phyloP scores from a whole-genome alignment of 2,113 vertebrate species.

The Oncorhynchus tshawytscha region DNA sequence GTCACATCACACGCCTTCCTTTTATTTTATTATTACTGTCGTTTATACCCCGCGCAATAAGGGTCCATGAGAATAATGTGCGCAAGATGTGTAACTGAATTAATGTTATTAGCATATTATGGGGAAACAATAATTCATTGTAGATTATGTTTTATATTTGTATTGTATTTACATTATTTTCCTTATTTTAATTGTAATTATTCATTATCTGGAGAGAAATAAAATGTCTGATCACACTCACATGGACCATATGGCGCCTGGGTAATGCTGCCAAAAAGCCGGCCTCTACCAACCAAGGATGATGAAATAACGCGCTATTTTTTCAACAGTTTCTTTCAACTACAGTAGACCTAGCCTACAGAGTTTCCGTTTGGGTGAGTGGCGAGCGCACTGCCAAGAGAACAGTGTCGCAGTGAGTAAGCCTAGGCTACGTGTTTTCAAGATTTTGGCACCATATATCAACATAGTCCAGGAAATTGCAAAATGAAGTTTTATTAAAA shows the following conservation, averaged over 20 bases:
- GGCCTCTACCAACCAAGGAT: conserved; percentile 2
- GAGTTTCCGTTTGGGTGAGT: too few relatives aligned
- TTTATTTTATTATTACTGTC: background rate
- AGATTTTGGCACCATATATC: too few relatives aligned
- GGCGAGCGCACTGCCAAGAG: too few relatives aligned
- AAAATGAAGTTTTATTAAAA: too few relatives aligned
- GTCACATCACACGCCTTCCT: too few relatives aligned
- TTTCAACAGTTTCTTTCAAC: conserved; percentile 23
- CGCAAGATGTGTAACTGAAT: too few relatives aligned
- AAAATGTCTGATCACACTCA: too few relatives aligned
- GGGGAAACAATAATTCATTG: too few relatives aligned
- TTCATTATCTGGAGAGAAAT: background rate
- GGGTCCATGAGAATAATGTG: background rate
- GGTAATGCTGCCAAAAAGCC: background rate
- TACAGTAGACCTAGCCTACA: background rate
- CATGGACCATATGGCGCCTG: background rate
- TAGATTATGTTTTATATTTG: background rate
- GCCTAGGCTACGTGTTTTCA: too few relatives aligned
- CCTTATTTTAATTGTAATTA: background rate
- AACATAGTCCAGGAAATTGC: too few relatives aligned
- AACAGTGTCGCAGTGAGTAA: background rate
- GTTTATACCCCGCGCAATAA: background rate
- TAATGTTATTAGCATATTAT: too few relatives aligned
- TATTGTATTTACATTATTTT: conserved; percentile 14
- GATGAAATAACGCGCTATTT: conserved; percentile 29